These are phyloP conservation scores for Yasuhikotakia modesta DNA, from an alignment of 2,797 vertebrate genomes.

Conservation along the genomic window DNA sequence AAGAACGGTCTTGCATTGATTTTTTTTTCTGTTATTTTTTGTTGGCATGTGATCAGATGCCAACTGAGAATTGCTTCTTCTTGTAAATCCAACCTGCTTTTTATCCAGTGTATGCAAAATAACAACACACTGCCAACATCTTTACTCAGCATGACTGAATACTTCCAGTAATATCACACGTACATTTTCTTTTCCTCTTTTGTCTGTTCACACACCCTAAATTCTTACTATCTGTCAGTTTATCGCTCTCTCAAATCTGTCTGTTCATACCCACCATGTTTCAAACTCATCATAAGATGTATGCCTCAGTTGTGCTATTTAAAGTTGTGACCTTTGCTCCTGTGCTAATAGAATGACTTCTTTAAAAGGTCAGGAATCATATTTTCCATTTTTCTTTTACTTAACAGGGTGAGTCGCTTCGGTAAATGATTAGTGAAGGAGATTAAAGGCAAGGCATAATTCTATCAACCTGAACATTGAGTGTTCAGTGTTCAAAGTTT, in stretches of 20 bases:
- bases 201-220: conserved; percentile 8
- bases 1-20: conserved; percentile 19
- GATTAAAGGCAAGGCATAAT: conserved; percentile 6
- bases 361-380: conserved; percentile 29
- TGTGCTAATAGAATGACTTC: conserved; percentile 55
- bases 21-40: conserved; percentile 4
- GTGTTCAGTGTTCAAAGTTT: conserved; percentile 26
- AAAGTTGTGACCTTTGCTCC: conserved; percentile 33
- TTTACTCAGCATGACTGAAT: conserved; percentile 19
- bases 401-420: conserved; percentile 41
- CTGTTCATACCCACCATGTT: conserved; percentile 39
- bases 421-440: conserved; percentile 49
- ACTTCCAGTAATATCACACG: conserved; percentile 16
- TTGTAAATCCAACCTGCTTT: conserved; percentile 10
- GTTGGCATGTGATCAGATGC: background rate
- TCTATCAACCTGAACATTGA: conserved; percentile 39
- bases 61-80: conserved; percentile 1
- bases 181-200: conserved; percentile 18
- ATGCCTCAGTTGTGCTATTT: conserved; percentile 9
- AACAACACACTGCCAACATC: conserved; percentile 23
- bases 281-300: conserved; percentile 33
- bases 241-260: conserved; percentile 31
- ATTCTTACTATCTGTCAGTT: conserved; percentile 2
- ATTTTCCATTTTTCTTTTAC: conserved; percentile 34
- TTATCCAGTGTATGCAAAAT: background rate